Percentiles rank a stretch among this genome's conserved stretches.
phyloP scores from a whole-genome alignment of 1,140 invertebrate species.

The Mamestra configurata region DNA sequence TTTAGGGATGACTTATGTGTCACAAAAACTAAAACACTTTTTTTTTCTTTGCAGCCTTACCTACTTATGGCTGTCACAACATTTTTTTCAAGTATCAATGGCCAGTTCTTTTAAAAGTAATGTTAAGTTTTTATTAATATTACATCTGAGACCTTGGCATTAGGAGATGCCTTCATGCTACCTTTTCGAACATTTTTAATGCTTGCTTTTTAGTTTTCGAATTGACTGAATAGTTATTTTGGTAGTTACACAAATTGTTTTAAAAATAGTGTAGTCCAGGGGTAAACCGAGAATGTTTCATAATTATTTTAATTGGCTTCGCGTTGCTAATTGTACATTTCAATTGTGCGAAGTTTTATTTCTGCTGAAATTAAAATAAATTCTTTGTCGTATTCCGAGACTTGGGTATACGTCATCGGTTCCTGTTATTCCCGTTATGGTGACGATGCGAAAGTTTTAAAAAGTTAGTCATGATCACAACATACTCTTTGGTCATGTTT shows the following conservation, averaged over 20 bases:
- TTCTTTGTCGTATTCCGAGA: not conserved
- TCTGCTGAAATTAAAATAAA: too few species aligned
- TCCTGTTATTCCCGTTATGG: conserved; percentile 24
- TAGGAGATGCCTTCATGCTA: conserved; percentile 38
- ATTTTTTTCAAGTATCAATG: conserved; percentile 43
- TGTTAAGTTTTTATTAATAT: conserved; percentile 41
- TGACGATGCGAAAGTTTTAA: conserved; percentile 21
- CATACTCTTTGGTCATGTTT: conserved; percentile 34
- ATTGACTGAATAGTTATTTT: conserved; percentile 11
- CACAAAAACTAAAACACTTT: conserved; percentile 42
- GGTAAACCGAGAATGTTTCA: not conserved
- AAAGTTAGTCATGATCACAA: too few species aligned
- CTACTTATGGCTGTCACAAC: conserved; percentile 48
- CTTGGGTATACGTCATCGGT: conserved; percentile 5
- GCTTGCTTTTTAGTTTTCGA: conserved; percentile 23
- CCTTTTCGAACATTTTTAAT: conserved; percentile 28
- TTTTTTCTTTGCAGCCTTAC: conserved; percentile 15
- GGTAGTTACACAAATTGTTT: not conserved
- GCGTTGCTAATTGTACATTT: not conserved
- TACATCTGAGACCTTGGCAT: conserved; percentile 42
- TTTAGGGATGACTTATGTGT: conserved; percentile 31
- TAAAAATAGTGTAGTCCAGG: not conserved
- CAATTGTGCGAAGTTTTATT: not conserved
- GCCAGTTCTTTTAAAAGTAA: conserved; percentile 39
- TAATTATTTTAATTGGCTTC: not conserved